These are phyloP conservation scores for Notiomystis cincta DNA, from an alignment of 2,113 vertebrate genomes.

Conservation along the genomic window DNA sequence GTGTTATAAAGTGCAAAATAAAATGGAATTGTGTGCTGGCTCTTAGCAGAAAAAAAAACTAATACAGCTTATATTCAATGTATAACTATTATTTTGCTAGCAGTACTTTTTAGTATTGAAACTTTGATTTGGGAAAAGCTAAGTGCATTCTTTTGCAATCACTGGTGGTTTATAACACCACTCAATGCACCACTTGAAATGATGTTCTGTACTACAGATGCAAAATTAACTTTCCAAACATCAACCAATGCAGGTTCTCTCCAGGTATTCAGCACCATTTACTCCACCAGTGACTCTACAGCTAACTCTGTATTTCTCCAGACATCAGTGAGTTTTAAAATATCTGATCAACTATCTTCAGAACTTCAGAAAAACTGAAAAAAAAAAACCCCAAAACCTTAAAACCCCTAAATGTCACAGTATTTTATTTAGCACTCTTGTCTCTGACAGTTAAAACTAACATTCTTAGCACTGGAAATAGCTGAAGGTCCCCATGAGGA, in stretches of 20 bases:
- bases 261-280: not conserved
- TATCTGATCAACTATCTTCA: not conserved
- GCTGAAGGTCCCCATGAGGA: not conserved
- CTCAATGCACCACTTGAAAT: not conserved
- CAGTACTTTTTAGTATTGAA: not conserved
- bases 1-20: not conserved
- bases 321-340: not conserved
- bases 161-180: not conserved
- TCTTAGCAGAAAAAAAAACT: not conserved
- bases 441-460: not conserved
- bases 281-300: not conserved
- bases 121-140: not conserved
- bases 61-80: not conserved
- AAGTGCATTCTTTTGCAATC: not conserved
- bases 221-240: not conserved
- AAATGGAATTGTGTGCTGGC: accelerated
- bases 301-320: not conserved
- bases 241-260: not conserved
- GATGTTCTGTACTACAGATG: not conserved
- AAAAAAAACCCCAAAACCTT: accelerated
- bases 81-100: not conserved
- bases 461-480: not conserved
- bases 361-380: not conserved
- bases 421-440: not conserved
- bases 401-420: accelerated